A percentile compares a stretch with the other conserved stretches of the same genome.
phyloP scores from a whole-genome alignment of 2,797 vertebrate genomes.

The Lerista edwardsae region DNA sequence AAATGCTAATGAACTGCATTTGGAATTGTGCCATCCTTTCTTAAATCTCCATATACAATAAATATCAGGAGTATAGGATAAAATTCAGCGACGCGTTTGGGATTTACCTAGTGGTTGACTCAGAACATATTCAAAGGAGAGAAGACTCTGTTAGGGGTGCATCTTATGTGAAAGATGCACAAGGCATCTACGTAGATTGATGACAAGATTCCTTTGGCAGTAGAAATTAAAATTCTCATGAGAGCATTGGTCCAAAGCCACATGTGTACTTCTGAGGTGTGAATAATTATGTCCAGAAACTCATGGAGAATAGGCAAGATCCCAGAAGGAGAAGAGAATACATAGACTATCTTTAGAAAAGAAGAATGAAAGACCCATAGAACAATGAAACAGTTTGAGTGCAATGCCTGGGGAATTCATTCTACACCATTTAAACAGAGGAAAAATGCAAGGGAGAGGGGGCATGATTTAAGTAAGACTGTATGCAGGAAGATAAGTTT shows the following conservation, averaged over 20 bases:
- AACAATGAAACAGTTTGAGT: neutral
- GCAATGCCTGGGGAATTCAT: neutral
- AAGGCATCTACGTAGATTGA: slow-evolving; percentile 21
- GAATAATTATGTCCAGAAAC: neutral
- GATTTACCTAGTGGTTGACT: slow-evolving; percentile 3
- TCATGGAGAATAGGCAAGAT: neutral
- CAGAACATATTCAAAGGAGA: slow-evolving; percentile 35
- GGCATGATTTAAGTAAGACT: no score
- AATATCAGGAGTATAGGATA: slow-evolving; percentile 32
- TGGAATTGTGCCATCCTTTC: slow-evolving; percentile 23
- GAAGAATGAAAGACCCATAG: neutral
- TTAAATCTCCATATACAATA: slow-evolving; percentile 25
- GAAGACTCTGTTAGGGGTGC: neutral
- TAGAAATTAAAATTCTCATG: slow-evolving; percentile 24
- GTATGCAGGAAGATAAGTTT: no score
- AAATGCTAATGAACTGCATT: slow-evolving; percentile 30
- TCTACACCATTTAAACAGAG: no score
- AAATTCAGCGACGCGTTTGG: slow-evolving; percentile 1
- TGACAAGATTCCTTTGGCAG: slow-evolving; percentile 12
- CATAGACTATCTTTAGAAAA: neutral
- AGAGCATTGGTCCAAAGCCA: neutral
- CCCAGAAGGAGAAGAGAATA: neutral
- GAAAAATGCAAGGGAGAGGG: no score
- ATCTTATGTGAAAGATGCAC: slow-evolving; percentile 11
- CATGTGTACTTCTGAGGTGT: neutral